A percentile compares a stretch with the other conserved stretches of the same genome.
Conservation (phyloP, 2,797 vertebrate genomes). For the Poecilia velifera region DNA sequence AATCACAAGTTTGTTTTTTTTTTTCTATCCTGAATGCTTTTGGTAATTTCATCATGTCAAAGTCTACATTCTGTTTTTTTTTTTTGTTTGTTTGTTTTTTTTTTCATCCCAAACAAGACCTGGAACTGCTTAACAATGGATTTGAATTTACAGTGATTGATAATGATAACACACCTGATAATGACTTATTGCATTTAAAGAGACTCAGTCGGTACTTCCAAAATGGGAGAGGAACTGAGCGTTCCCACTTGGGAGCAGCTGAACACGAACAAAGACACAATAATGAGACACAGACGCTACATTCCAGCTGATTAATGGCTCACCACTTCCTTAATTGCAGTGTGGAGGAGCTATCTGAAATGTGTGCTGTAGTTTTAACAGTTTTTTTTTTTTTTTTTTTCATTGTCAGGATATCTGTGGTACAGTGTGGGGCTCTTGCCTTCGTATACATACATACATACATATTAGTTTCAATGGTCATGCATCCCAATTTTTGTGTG, state of each 20-base stretch:
- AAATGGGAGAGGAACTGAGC: conserved; percentile 54
- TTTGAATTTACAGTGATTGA: not conserved
- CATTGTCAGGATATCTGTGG: not conserved
- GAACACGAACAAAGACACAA: conserved; percentile 69
- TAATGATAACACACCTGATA: not conserved
- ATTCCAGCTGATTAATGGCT: conserved; percentile 70
- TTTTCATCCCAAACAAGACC: not conserved
- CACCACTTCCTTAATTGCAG: conserved; percentile 68
- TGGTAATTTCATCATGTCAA: not conserved
- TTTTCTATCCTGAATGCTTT: conserved; percentile 5
- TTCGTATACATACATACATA: not conserved
- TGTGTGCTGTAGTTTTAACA: conserved; percentile 13
- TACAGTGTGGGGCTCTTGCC: not conserved
- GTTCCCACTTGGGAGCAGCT: conserved; percentile 55
- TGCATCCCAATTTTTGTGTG: conserved; percentile 17
- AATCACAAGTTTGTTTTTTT: not conserved
- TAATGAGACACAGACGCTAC: conserved; percentile 55
- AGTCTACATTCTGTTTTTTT: not conserved
- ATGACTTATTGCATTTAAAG: conserved; percentile 27
- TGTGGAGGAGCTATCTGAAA: conserved; percentile 60
- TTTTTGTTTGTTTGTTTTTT: not conserved
- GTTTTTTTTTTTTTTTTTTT: not conserved
- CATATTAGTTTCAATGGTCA: not conserved
- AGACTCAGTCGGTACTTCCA: conserved; percentile 20
- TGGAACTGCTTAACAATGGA: not conserved